Percentiles rank a stretch among this genome's conserved stretches.
phyloP scores from a whole-genome alignment of 2,888 invertebrate genomes.

The Heliothis peltigera region DNA sequence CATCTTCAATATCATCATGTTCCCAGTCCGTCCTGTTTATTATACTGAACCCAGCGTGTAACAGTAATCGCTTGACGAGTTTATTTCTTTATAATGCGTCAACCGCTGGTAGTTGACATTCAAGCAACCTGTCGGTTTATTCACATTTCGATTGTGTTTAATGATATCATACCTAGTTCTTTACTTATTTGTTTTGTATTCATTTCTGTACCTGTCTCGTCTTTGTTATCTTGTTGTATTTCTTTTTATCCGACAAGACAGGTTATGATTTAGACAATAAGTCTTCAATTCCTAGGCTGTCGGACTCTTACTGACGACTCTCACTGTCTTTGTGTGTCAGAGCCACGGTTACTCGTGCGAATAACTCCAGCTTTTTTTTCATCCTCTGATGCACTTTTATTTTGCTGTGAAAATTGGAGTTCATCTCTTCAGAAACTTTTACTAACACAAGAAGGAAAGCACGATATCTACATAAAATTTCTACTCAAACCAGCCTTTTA shows the following conservation, averaged over 20 bases:
- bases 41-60: constrained; percentile 40
- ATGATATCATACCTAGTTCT: constrained; percentile 38
- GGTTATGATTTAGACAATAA: too few species aligned
- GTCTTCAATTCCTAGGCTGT: too few species aligned
- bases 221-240: constrained; percentile 9
- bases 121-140: constrained; percentile 42
- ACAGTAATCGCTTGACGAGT: constrained; percentile 23
- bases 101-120: constrained; percentile 56
- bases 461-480: constrained; percentile 37
- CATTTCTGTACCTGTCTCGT: constrained; percentile 4
- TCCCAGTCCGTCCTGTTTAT: neutral
- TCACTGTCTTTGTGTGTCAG: too few species aligned
- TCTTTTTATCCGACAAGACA: too few species aligned
- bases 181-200: constrained; percentile 11
- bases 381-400: too few species aligned
- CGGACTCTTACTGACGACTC: too few species aligned
- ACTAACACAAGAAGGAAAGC: constrained; percentile 26
- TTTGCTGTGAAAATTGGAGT: constrained; percentile 6
- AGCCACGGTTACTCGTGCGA: too few species aligned
- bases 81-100: constrained; percentile 57
- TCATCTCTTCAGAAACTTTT: constrained; percentile 17
- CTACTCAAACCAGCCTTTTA: constrained; percentile 27
- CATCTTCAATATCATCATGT: neutral
- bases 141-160: constrained; percentile 46
- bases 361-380: too few species aligned